Evolutionary conservation across 2,113 vertebrate genomes (phyloP), one percentile per base, ranked within the genome.

Genomic region (Cyanoliseus patagonus): DNA sequence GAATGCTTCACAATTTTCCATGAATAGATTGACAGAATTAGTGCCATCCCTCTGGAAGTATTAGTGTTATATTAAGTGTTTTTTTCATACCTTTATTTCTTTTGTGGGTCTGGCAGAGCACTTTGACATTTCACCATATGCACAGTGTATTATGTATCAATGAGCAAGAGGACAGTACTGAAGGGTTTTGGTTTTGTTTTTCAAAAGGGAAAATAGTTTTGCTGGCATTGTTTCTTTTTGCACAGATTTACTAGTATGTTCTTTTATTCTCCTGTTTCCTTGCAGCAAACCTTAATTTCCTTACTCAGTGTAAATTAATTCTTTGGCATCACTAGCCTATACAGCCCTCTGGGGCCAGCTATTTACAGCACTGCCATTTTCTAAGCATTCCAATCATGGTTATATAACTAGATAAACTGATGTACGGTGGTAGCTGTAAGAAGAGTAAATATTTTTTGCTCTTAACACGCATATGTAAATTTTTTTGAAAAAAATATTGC

Each of bases 1-100:
- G 42, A 83, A 96, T 84, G 72, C 92, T 98, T 98, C 98, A 97
- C 97, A 97, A 94, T 96, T 97, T 97, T 94, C 94, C 90, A 81
- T 95, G 83, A 97, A 96, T 96, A 98, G 96, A 83, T 83, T 87
- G 52, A 92, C 88, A 94, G 96, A 98, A 93, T 93, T 94, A 94
- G 81, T 93, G 62, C 63, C 72, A 94, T 53, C 37, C 69, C 88
- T 89, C 88, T 92, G 93, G 78, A 98, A 98, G 74, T 96, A 91
- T 88, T 97, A 39, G 46, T 44, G 59, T 95, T 97, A 90, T 86
- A 94, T 91, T 93, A 91, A 97, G 91, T 95, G 69, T 39, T 44
- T 97, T 93, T 97, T 97, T 94, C 87, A 37, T 72, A 83, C 41
- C 94, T 98, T 98, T 97, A 88, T 98, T 96, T 96, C 92, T 94